phyloP scores from a whole-genome alignment of 2,888 invertebrate genomes.

The Diaperis boleti region DNA sequence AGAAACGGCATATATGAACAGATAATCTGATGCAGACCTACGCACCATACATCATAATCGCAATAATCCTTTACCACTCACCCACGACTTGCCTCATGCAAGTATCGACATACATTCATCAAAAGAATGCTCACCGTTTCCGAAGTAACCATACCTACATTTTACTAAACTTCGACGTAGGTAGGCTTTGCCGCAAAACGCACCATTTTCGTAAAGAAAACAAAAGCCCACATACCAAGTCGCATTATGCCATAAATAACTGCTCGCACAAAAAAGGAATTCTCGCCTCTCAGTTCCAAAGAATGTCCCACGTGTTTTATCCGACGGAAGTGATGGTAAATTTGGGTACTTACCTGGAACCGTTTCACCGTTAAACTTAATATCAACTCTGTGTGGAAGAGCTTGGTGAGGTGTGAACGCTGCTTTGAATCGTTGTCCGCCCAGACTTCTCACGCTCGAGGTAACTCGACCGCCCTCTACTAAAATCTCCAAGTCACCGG shows the following conservation, averaged over 20 bases:
- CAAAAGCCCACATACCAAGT: not conserved
- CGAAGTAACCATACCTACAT: no score
- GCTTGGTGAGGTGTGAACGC: conserved; percentile 93
- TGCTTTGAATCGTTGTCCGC: conserved; percentile 89
- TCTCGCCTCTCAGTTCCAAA: not conserved
- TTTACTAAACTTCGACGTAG: no score
- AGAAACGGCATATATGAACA: no score
- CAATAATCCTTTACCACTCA: no score
- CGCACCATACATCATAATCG: no score
- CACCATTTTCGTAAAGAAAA: conserved; percentile 3
- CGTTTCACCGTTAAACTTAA: conserved; percentile 93
- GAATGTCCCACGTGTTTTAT: not conserved
- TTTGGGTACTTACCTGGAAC: conserved; percentile 82
- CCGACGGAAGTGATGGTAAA: conserved; percentile 1
- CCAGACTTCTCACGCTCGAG: conserved; percentile 91
- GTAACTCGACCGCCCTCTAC: conserved; percentile 96
- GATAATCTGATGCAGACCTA: no score
- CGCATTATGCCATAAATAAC: not conserved
- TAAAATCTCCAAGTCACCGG: conserved; percentile 94
- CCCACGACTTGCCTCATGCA: no score
- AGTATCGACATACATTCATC: no score
- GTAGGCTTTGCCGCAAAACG: not conserved
- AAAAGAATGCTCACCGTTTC: no score
- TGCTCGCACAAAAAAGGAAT: not conserved
- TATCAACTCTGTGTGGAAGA: conserved; percentile 88